Conservation (phyloP, 2,797 vertebrate species). For the Sebastes elongatus region DNA sequence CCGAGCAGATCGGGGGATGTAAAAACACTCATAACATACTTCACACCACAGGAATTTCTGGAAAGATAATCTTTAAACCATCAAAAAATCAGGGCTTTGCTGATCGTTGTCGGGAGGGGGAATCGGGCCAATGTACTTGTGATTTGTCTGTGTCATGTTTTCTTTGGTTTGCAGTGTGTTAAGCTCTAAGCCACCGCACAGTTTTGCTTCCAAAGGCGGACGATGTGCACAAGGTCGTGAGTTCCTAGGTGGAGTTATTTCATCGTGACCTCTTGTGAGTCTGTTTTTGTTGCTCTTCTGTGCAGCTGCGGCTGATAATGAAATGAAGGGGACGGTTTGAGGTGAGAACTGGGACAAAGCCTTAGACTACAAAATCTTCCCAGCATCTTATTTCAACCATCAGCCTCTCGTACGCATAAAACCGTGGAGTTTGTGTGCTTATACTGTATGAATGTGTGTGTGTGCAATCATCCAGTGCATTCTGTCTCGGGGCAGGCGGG, state of each 20-base stretch:
- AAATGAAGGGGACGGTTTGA: conserved; percentile 7
- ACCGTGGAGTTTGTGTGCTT: background rate
- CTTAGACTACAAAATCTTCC: background rate
- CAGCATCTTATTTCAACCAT: conserved; percentile 1
- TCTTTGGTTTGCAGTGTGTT: too few relatives aligned
- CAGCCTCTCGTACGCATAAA: conserved; percentile 6
- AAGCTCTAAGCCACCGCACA: too few relatives aligned
- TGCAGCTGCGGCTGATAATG: background rate
- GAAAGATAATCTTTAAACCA: too few relatives aligned
- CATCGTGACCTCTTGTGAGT: background rate
- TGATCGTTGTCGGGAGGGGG: too few relatives aligned
- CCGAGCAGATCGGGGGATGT: too few relatives aligned
- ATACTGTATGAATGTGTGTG: background rate
- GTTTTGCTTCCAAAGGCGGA: too few relatives aligned
- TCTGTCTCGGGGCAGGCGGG: conserved; percentile 33
- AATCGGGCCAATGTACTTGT: too few relatives aligned
- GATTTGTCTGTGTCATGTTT: too few relatives aligned
- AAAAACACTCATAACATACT: too few relatives aligned
- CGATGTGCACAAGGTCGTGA: background rate
- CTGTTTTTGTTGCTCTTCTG: background rate
- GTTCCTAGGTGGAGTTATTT: background rate
- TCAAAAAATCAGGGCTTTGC: too few relatives aligned
- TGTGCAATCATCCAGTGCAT: conserved; percentile 45
- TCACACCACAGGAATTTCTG: too few relatives aligned
- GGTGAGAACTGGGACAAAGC: conserved; percentile 25